These are phyloP conservation scores for Zenarchopterus dispar DNA, from an alignment of 2,797 vertebrate species.

Conservation along the genomic window DNA sequence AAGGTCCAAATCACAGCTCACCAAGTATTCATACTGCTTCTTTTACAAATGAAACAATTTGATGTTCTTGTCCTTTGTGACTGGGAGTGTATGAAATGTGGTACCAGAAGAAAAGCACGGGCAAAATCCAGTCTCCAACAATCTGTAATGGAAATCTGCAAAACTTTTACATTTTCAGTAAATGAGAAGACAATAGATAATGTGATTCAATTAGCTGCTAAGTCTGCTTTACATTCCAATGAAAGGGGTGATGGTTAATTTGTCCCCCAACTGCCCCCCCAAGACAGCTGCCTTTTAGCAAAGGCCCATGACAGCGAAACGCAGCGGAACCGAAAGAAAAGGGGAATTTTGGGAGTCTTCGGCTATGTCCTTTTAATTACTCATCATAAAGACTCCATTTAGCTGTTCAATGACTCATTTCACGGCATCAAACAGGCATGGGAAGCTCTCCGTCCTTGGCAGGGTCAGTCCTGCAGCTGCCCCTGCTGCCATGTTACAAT, in stretches of 20 bases:
- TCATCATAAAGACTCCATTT: slow-evolving; percentile 88
- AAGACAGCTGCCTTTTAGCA: slow-evolving; percentile 79
- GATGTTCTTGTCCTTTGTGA: slow-evolving; percentile 49
- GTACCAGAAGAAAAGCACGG: slow-evolving; percentile 63
- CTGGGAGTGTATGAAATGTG: slow-evolving; percentile 52
- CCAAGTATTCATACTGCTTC: slow-evolving; percentile 64
- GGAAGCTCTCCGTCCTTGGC: slow-evolving; percentile 85
- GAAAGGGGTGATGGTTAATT: slow-evolving; percentile 80
- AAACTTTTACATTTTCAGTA: slow-evolving; percentile 72
- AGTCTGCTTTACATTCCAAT: slow-evolving; percentile 77
- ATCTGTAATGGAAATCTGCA: slow-evolving; percentile 74
- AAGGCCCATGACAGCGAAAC: slow-evolving; percentile 72
- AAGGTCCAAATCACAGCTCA: slow-evolving; percentile 43
- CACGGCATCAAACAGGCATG: slow-evolving; percentile 80
- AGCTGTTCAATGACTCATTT: slow-evolving; percentile 87
- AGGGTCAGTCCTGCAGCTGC: slow-evolving; percentile 83
- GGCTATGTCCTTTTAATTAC: slow-evolving; percentile 86
- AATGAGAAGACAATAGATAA: slow-evolving; percentile 78
- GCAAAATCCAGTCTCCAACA: slow-evolving; percentile 69
- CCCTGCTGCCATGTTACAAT: slow-evolving; percentile 67
- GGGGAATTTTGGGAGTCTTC: slow-evolving; percentile 74
- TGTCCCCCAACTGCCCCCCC: slow-evolving; percentile 27
- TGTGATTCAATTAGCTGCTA: slow-evolving; percentile 79
- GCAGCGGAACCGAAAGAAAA: slow-evolving; percentile 77
- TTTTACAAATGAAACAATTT: slow-evolving; percentile 58